Conservation (phyloP, 2,797 vertebrate genomes). For the Anomalospiza imberbis region DNA sequence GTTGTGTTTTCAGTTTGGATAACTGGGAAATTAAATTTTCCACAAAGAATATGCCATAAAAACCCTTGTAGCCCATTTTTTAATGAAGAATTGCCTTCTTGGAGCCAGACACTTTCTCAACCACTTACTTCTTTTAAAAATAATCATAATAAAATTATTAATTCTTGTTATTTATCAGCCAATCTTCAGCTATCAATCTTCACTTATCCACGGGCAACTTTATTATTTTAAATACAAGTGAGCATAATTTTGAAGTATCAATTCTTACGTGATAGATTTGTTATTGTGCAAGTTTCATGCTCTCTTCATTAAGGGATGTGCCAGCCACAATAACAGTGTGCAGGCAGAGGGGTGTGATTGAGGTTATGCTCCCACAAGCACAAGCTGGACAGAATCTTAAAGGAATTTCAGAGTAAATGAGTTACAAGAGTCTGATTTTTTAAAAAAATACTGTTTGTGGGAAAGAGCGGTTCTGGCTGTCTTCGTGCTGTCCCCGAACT, state of each 20-base stretch:
- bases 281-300: neutral
- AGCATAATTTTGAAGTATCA: neutral
- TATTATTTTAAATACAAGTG: neutral
- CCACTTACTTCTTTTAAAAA: neutral
- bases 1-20: neutral
- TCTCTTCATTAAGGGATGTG: neutral
- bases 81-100: neutral
- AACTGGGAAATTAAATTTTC: neutral
- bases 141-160: neutral
- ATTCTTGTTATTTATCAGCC: neutral
- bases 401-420: neutral
- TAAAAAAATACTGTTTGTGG: neutral
- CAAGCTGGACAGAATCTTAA: neutral
- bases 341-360: neutral
- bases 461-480: neutral
- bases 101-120: neutral
- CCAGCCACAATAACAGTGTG: neutral
- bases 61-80: neutral
- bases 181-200: neutral
- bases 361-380: neutral
- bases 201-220: neutral
- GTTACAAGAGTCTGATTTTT: neutral
- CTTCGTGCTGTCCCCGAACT: neutral
- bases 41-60: neutral
- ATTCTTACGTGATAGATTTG: neutral